Base-by-base conservation (phyloP, 1,140 invertebrate genomes). In the Trinorchestia longiramus region DNA sequence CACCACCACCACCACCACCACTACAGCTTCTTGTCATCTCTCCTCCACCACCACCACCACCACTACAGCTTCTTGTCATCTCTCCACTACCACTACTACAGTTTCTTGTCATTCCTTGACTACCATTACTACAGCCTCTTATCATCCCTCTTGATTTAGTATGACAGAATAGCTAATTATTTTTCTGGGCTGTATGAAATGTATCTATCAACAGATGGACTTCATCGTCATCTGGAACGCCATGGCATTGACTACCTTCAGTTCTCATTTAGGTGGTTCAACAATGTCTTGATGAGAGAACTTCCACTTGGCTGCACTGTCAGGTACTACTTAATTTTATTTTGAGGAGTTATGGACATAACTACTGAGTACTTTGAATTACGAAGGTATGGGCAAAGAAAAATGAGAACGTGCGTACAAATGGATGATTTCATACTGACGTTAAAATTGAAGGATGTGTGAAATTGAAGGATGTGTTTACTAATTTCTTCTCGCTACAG, bases 241-340 rank as follows among this genome's bases (percentile, higher is more conserved):
- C 99, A 99, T 97, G 98, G 98, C 96, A 99, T 99, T 47, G 99
- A 99, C 98, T 99, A 99, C 97, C 98, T 99, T 44, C 99, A 99
- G 98, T 99, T 99, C 97, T 99, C 99, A 11, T 99, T 99, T 97
- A 98, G 99, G n/a, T 99, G 99, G 99, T 99, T 99, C 99, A 99
- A 99, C 97, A 99, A 99, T 98, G 98, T 99, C 95, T 97, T 99
- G 96, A 99, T 99, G 97, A 98, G 99, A 96, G 99, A 99, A 98
- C 98, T 99, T 91, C 99, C 99, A 11, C 98, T 99, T 41, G 98
- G 99, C 92, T 99, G 99, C 97, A 99, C 99, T n/a, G 99, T 99
- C 96, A 98, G 99, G 92, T 94, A 94, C 17, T 40, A 8, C 1
- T 23, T 11, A 4, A 6, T 94, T 45, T 41, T 36, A 17, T 41